Base-by-base conservation (phyloP, 1,140 invertebrate species). In the Drosophila grimshawi region DNA sequence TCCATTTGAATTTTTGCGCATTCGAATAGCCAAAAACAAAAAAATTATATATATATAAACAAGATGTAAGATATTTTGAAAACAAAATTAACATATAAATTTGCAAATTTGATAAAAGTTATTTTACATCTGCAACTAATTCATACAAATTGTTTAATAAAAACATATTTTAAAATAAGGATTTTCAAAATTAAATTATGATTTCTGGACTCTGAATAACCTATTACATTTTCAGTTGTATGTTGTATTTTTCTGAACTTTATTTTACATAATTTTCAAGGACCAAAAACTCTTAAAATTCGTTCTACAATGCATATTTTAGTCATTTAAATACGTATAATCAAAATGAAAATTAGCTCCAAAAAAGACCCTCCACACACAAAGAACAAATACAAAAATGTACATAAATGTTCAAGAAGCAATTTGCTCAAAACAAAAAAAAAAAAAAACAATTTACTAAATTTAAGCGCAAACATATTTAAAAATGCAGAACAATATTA, bases 1-100 rank as follows among this genome's bases (percentile, higher is more conserved):
- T 90, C 86, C 86, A 90, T 90, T 90, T 86, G 70, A 78, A 83
- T 68, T 76, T 67, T 70, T 52, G 52, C 60, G 64, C 55, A 57
- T 64, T 37, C 30, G 52, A 80, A 74, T 49, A 71, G 60, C 39
- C 27, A 51, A 78, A 69, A 69, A 32, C 39, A 51, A 78, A 69
- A 65, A 32, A 4, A 41, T 62, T 53, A 78, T 19, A 19, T 19
- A 39, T 37, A 69, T 35, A 70, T 37, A 56, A 32, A 45, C 30
- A 71, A 65, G 43, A 37, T 85, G 81, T 85, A 83, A 83, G 57
- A 83, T 81, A 81, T 81, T 81, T 81, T 81, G 77, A 32, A 69
- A 45, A 37, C 39, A 41, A 74, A 79, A 76, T 71, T 71, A 59
- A 72, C 59, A 66, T 62, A 56, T 59, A 37, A 53, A 57, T 33